Evolutionary conservation across 2,797 vertebrate genomes (phyloP), one percentile per base, ranked within the genome.

Genomic region (Mus spretus): DNA sequence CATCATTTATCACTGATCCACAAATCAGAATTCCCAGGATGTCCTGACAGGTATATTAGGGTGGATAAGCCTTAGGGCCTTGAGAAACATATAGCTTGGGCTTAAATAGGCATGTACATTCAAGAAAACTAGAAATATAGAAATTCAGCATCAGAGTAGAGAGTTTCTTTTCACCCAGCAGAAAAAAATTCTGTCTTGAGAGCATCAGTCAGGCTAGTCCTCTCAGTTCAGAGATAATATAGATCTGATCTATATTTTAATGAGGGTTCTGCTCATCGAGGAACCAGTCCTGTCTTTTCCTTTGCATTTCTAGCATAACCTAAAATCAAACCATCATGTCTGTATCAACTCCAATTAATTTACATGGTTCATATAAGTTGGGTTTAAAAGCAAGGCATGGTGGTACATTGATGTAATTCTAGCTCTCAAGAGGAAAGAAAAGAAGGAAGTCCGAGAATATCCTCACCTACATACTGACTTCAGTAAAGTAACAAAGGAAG

Each of bases 41-140:
- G 37, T 89, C 40, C 74, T 59, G 37, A 92, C 31, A 80, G 15
- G 2, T 17, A 1, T 17, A 6, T 26, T 50, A n/a, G 3, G 19
- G 22, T 2, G 2, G 6, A 24, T 12, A 59, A 44, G 31, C 24
- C 40, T 37, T 11, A 4, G 37, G 3, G 31, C 6, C 1, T 13
- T 61, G 10, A 20, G 37, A 79, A 65, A 34, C 4, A 0, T 24
- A 3, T 11, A 53, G 28, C 70, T 63, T 74, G 15, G 2, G 31
- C 24, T 83, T 84, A 53, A 93, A 24, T 14, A 67, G 55, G 12
- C 1, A 14, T 44, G 15, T 13, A 31, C 40, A 5, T 65, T 12
- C 28, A 67, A 83, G 20, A 74, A 88, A 91, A 57, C 13, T 8
- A 55, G 22, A 26, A 9, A 88, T 17, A 4, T 10, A 81, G 57